Evolutionary conservation across 2,113 vertebrate genomes (phyloP), one percentile per base, ranked within the genome.

Genomic region (Aptenodytes patagonicus): DNA sequence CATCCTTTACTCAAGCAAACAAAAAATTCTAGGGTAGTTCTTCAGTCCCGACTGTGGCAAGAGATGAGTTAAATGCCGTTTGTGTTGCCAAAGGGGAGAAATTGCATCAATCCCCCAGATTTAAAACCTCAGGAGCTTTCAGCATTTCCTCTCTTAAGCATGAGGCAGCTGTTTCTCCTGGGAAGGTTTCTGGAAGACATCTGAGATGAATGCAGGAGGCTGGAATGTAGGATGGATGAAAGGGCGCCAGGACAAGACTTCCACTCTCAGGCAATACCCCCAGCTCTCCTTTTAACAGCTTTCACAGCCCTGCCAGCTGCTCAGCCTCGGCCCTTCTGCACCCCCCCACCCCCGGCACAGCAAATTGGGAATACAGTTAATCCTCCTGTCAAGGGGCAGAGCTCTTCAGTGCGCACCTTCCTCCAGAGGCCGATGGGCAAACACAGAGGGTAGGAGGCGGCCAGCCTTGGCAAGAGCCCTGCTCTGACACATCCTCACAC

Each of bases 101-200:
- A 94, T 93, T 90, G 87, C 88, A 93, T 90, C 88, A 96, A 26
- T 88, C 60, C 62, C 26, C 47, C 52, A 71, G 92, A 97, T 89
- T 93, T 87, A 92, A 94, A 95, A 92, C 51, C 91, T 90, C 85
- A 58, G 70, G 86, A 96, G 94, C 73, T 88, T 97, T 96, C 40
- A 88, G 34, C 93, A 83, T 95, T 98, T 98, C 93, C 85, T 96
- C 76, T 96, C 90, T 94, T 78, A 97, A 95, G 94, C 69, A 60
- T 55, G 71, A 95, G 87, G 87, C 97, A 98, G 97, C 93, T 97
- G 93, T 96, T 98, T 97, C 96, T 98, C 97, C 95, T 95, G 97
- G 97, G 97, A 98, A 95, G 91, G 52, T 87, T 98, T 90, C 95
- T 98, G 95, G 96, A 98, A 97, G 88, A 91, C 58, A 95, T 92